Base-by-base conservation (phyloP, 2,888 invertebrate species). In the Allophyes oxyacanthae region DNA sequence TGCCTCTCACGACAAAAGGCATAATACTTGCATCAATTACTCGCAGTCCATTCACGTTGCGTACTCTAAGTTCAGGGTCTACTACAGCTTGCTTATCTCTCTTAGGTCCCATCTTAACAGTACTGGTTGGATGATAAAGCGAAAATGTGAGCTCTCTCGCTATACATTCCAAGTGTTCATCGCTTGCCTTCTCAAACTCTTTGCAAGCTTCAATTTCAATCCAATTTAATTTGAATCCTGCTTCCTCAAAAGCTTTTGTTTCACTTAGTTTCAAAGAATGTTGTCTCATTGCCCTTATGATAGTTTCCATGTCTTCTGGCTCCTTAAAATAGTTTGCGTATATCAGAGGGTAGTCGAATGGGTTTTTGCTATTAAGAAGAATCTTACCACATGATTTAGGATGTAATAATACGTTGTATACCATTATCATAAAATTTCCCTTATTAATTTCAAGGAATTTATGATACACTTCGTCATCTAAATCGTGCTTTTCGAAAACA, bases 121-220 rank as follows among this genome's bases (percentile, higher is more conserved):
- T 95, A 44, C 97, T 95, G 1, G 95, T 95, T 0, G 97, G 97
- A 86, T 97, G 97, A 75, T 97, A 97, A 36, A 97, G 95, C 0
- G 90, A 87, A 59, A 87, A 83, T 1, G 90, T 88, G 30, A 88
- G 41, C 58, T 86, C 58, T 83, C 90, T 60, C 1, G 82, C 61
- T 33, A 81, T 66, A 48, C 90, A 90, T 52, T 86, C 81, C 10
- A 88, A 59, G 64, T 78, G 80, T 2, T 84, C 78, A 42, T 89
- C 86, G 28, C 81, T 81, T 6, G 54, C 49, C 48, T 80, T 79
- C 1, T 81, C 67, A 34, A 78, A 81, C 3, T 73, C 14, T 33
- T 80, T 81, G 57, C 91, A 91, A 0, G 83, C 81, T n/a, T 86
- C 83, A 4, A 89, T 37, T 33, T 87, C 83, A 14, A 90, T 40